phyloP scores from a whole-genome alignment of 2,797 vertebrate species.

The Fundulus diaphanus region DNA sequence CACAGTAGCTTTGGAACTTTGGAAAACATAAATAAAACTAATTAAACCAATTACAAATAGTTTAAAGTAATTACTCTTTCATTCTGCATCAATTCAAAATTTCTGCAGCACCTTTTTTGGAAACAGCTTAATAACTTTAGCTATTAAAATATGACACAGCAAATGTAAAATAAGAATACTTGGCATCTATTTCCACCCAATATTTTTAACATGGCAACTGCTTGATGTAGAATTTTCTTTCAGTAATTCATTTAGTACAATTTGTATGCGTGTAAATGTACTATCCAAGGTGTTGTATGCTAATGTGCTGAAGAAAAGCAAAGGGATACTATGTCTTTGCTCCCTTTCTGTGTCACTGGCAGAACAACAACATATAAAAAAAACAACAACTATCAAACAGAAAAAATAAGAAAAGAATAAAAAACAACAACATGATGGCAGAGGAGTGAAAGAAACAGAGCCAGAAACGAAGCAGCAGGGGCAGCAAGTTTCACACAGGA shows the following conservation, averaged over 20 bases:
- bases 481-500: constrained; percentile 46
- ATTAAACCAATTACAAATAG: neutral
- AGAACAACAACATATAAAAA: constrained; percentile 45
- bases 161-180: constrained; percentile 2
- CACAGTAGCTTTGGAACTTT: too few relatives aligned
- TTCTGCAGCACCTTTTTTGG: neutral
- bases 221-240: constrained; percentile 19
- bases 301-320: constrained; percentile 33
- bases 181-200: constrained; percentile 5
- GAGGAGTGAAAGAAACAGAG: constrained; percentile 59
- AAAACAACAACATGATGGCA: constrained; percentile 55
- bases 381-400: constrained; percentile 16
- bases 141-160: constrained; percentile 22
- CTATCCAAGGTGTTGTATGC: constrained; percentile 19
- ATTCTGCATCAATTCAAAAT: neutral
- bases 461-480: constrained; percentile 70
- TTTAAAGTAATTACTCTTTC: neutral
- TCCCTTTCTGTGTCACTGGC: constrained; percentile 46
- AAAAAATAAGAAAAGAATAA: constrained; percentile 6
- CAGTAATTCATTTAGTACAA: constrained; percentile 38
- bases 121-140: neutral
- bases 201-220: constrained; percentile 14
- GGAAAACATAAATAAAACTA: too few relatives aligned
- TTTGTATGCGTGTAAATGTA: constrained; percentile 32
- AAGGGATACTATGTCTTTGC: constrained; percentile 41